Percentiles rank a stretch among this genome's conserved stretches.
phyloP scores from a whole-genome alignment of 2,113 vertebrate genomes.

The Dasypus novemcinctus region DNA sequence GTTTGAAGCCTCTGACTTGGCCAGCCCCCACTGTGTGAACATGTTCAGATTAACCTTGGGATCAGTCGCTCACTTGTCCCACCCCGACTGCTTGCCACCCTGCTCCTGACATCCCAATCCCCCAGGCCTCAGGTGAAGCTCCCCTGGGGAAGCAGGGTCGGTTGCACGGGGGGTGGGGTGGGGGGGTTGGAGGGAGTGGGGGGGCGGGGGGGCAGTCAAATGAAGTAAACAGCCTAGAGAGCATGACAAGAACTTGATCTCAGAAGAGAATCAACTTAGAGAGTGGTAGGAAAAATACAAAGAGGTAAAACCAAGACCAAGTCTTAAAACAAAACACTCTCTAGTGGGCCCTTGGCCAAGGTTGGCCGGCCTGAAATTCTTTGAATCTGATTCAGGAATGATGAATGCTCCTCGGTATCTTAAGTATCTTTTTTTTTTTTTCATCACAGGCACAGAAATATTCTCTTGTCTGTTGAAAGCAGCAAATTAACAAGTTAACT shows the following conservation, averaged over 20 bases:
- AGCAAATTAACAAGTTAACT: slow-evolving; percentile 50
- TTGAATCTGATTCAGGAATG: neutral
- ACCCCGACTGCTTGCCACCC: neutral
- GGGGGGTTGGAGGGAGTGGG: no score
- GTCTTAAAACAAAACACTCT: neutral
- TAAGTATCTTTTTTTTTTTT: neutral
- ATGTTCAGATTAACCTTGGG: neutral
- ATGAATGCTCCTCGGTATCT: neutral
- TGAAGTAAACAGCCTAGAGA: neutral
- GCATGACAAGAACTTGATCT: neutral
- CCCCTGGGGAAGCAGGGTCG: neutral
- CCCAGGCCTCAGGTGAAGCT: neutral
- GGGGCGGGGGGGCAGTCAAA: neutral
- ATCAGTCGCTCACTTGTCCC: neutral
- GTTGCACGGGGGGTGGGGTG: no score
- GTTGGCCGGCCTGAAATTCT: neutral
- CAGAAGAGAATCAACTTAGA: slow-evolving; percentile 7
- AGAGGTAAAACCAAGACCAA: neutral
- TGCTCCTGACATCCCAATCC: neutral
- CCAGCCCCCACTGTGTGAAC: no score
- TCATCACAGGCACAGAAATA: slow-evolving; percentile 1
- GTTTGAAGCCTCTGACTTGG: neutral
- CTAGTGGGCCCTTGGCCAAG: neutral
- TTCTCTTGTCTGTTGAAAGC: neutral
- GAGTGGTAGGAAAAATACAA: neutral